Evolutionary conservation across 2,797 vertebrate genomes (phyloP).

Genomic region (Ispidina lecontei): DNA sequence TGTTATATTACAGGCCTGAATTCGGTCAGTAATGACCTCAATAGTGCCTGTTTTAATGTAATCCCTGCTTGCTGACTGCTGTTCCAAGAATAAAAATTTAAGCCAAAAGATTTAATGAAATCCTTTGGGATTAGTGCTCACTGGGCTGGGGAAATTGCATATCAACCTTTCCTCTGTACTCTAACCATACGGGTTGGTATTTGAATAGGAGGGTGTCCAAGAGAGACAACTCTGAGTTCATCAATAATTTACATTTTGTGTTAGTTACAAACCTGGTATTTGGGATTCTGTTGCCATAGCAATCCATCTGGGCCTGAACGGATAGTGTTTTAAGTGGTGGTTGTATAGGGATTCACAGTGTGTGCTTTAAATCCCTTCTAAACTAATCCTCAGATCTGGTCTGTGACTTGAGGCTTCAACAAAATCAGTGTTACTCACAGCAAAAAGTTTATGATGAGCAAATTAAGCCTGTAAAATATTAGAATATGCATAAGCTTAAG

Average conservation of each 20-base stretch:
- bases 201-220: conserved; percentile 58
- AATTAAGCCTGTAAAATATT: conserved; percentile 46
- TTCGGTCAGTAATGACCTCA: conserved; percentile 66
- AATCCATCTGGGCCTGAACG: conserved; percentile 63
- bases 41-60: conserved; percentile 68
- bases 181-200: conserved; percentile 42
- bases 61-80: conserved; percentile 69
- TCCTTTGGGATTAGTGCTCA: conserved; percentile 71
- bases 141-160: conserved; percentile 61
- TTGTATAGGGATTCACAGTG: conserved; percentile 60
- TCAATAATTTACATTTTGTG: conserved; percentile 76
- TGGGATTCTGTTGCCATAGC: conserved; percentile 70
- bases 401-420: conserved; percentile 28
- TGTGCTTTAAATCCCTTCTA: conserved; percentile 67
- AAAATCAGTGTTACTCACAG: conserved; percentile 62
- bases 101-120: conserved; percentile 78
- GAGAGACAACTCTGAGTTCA: conserved; percentile 58
- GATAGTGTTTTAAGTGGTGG: conserved; percentile 60
- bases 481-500: conserved; percentile 18
- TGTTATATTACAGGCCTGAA: conserved; percentile 47
- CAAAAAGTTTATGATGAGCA: conserved; percentile 50
- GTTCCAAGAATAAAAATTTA: conserved; percentile 77
- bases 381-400: conserved; percentile 71
- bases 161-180: conserved; percentile 58
- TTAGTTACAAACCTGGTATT: conserved; percentile 67